Conservation (phyloP, 2,888 invertebrate genomes). For the Miltochrista miniata region DNA sequence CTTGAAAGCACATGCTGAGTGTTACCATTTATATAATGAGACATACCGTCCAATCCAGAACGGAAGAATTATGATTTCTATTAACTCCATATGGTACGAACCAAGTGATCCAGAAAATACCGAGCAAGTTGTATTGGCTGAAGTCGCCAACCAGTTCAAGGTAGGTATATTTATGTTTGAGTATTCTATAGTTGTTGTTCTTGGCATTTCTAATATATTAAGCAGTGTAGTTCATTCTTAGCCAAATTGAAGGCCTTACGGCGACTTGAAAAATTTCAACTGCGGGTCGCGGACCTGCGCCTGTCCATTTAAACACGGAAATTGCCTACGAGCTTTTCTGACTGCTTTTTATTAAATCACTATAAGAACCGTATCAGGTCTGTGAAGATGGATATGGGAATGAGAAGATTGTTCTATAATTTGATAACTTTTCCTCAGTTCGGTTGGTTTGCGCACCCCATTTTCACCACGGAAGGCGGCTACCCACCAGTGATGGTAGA, state of each 20-base stretch:
- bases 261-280: too few species aligned
- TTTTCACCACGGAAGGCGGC: slow-evolving; percentile 76
- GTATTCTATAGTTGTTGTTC: too few species aligned
- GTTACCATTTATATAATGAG: slow-evolving; percentile 85
- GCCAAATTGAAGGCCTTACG: too few species aligned
- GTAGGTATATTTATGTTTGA: slow-evolving; percentile 42
- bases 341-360: too few species aligned
- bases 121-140: slow-evolving; percentile 72
- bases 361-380: slow-evolving; percentile 85
- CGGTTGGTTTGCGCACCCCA: slow-evolving; percentile 82
- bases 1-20: slow-evolving; percentile 86
- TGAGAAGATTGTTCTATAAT: slow-evolving; percentile 66
- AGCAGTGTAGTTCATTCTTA: too few species aligned
- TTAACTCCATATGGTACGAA: slow-evolving; percentile 81
- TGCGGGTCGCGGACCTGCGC: too few species aligned
- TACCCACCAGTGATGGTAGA: slow-evolving; percentile 77
- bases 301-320: too few species aligned
- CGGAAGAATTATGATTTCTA: slow-evolving; percentile 81
- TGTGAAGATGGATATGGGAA: slow-evolving; percentile 82
- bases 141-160: slow-evolving; percentile 80
- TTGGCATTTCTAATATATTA: too few species aligned
- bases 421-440: slow-evolving; percentile 55
- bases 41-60: slow-evolving; percentile 82
- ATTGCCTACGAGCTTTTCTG: too few species aligned
- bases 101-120: slow-evolving; percentile 68